Conservation (phyloP, 2,113 vertebrate genomes). For the Lates calcarifer region DNA sequence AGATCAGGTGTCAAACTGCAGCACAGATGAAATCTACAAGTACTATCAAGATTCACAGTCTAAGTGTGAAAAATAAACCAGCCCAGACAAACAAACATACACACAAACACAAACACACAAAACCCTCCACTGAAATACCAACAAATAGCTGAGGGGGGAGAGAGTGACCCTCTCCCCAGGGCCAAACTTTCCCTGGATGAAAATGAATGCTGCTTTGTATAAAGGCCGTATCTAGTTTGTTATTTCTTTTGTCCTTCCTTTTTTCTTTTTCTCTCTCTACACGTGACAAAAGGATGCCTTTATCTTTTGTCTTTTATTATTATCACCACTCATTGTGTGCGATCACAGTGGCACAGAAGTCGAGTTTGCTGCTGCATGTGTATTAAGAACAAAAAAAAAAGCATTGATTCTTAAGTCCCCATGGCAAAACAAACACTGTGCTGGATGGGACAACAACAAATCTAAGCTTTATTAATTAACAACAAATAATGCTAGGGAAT, state of each 20-base stretch:
- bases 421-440: conserved; percentile 37
- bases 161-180: background rate
- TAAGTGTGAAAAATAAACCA: background rate
- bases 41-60: background rate
- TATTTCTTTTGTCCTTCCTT: conserved; percentile 9
- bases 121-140: background rate
- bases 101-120: background rate
- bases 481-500: conserved; percentile 49
- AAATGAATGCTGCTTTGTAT: conserved; percentile 7
- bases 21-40: background rate
- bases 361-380: conserved; percentile 11
- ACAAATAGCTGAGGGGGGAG: background rate
- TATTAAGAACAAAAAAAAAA: conserved; percentile 34
- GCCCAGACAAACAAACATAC: background rate
- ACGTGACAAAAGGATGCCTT: conserved; percentile 39
- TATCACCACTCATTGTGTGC: conserved; percentile 58
- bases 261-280: background rate
- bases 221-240: conserved; percentile 28
- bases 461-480: conserved; percentile 37
- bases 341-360: conserved; percentile 54
- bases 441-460: conserved; percentile 25
- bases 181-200: conserved; percentile 14
- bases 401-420: conserved; percentile 39
- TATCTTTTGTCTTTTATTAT: conserved; percentile 57
- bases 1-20: background rate